phyloP scores from a whole-genome alignment of 2,113 vertebrate species.

The Scortum barcoo region DNA sequence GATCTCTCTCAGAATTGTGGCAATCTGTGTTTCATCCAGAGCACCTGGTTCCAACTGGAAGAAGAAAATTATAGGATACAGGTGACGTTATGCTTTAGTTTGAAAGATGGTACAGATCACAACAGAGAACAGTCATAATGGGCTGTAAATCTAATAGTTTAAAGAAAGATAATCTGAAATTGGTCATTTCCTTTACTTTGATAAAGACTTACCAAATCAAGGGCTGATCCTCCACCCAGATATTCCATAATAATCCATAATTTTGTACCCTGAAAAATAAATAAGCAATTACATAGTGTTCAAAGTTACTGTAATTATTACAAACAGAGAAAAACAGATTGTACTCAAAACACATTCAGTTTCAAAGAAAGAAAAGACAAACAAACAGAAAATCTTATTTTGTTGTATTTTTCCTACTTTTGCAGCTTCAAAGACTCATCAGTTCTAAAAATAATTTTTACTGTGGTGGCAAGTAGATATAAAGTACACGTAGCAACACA shows the following conservation, averaged over 20 bases:
- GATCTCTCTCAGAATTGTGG: constrained; percentile 97
- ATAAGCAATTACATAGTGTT: background rate
- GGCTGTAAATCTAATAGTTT: background rate
- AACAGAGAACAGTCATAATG: background rate
- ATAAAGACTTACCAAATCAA: constrained; percentile 91
- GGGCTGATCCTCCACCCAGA: constrained; percentile 94
- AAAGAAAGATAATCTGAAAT: background rate
- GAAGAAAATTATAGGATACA: background rate
- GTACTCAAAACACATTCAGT: background rate
- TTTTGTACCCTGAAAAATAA: constrained; percentile 90
- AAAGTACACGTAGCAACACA: background rate
- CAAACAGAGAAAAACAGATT: background rate
- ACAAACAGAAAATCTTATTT: too few species aligned
- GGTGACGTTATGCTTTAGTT: background rate
- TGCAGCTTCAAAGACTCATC: too few species aligned
- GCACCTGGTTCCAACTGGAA: constrained; percentile 93
- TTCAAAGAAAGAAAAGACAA: background rate
- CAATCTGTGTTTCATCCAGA: constrained; percentile 96
- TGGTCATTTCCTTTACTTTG: background rate
- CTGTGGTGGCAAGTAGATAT: background rate
- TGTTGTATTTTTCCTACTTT: background rate
- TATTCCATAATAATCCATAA: constrained; percentile 99
- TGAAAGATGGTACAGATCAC: background rate
- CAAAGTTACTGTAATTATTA: background rate
- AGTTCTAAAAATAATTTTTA: background rate